These are phyloP conservation scores for Agrenia bidenticulata DNA, from an alignment of 2,888 invertebrate species.

Conservation along the genomic window DNA sequence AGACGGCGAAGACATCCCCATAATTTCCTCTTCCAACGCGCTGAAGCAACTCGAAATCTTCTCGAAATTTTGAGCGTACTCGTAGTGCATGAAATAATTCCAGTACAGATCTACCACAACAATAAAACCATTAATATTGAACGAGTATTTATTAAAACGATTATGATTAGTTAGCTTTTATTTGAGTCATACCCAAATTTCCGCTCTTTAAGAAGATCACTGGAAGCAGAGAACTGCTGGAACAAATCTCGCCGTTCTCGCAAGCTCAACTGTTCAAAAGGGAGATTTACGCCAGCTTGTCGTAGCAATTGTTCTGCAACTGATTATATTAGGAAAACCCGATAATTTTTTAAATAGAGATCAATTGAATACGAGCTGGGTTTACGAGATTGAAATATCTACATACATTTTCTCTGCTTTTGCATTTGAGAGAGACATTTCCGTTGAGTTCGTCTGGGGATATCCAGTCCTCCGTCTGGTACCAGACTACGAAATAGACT, in stretches of 20 bases:
- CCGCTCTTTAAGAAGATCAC: slow-evolving; percentile 5
- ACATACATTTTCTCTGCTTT: slow-evolving; percentile 2
- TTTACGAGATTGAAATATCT: too few relatives aligned
- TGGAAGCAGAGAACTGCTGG: slow-evolving; percentile 37
- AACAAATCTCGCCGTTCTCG: slow-evolving; percentile 34
- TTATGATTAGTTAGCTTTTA: not conserved
- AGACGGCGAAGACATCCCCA: slow-evolving; percentile 44
- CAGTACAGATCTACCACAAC: slow-evolving; percentile 38
- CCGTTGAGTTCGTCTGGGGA: not conserved
- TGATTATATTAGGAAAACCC: slow-evolving; percentile 17
- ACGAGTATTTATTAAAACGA: not conserved
- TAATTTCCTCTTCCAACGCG: slow-evolving; percentile 43
- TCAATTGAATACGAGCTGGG: not conserved
- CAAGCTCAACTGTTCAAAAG: slow-evolving; percentile 33
- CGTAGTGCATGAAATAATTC: slow-evolving; percentile 45
- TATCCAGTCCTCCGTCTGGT: not conserved
- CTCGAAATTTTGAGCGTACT: slow-evolving; percentile 37
- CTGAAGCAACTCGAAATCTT: slow-evolving; percentile 28
- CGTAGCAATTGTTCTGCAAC: slow-evolving; percentile 40
- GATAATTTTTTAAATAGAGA: not conserved
- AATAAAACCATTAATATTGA: too few relatives aligned
- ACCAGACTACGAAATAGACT: not conserved
- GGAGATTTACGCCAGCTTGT: slow-evolving; percentile 29
- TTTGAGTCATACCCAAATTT: slow-evolving; percentile 26
- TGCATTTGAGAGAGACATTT: not conserved